Conservation (phyloP, 2,797 vertebrate genomes). For the Graptemys geographica region DNA sequence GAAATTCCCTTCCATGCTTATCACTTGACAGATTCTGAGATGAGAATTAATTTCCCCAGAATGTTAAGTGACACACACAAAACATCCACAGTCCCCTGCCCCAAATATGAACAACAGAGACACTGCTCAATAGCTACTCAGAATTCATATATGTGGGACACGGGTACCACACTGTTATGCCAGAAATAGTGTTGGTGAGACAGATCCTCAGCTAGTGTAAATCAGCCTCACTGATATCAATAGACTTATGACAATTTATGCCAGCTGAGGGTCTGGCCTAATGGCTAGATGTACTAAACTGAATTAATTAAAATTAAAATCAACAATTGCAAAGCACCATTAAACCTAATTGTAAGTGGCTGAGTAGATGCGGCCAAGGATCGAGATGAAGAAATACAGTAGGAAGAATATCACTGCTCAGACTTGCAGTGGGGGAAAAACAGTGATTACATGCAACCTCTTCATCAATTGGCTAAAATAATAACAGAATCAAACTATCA, state of each 20-base stretch:
- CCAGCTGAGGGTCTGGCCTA: background rate
- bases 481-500: background rate
- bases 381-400: background rate
- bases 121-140: background rate
- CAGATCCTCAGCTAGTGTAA: background rate
- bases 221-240: background rate
- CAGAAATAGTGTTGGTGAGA: slow-evolving; percentile 7
- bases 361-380: background rate
- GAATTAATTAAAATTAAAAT: background rate
- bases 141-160: background rate
- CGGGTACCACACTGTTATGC: background rate
- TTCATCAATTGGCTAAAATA: background rate
- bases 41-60: background rate
- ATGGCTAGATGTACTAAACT: background rate
- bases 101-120: background rate
- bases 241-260: background rate
- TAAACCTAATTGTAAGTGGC: background rate
- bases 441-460: background rate
- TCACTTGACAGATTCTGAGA: background rate
- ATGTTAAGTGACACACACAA: slow-evolving; percentile 21
- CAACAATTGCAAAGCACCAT: background rate
- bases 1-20: background rate
- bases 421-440: background rate
- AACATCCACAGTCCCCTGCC: background rate
- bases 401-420: background rate